Evolutionary conservation across 2,113 vertebrate genomes (phyloP).

Genomic region (Myiopsitta monachus): DNA sequence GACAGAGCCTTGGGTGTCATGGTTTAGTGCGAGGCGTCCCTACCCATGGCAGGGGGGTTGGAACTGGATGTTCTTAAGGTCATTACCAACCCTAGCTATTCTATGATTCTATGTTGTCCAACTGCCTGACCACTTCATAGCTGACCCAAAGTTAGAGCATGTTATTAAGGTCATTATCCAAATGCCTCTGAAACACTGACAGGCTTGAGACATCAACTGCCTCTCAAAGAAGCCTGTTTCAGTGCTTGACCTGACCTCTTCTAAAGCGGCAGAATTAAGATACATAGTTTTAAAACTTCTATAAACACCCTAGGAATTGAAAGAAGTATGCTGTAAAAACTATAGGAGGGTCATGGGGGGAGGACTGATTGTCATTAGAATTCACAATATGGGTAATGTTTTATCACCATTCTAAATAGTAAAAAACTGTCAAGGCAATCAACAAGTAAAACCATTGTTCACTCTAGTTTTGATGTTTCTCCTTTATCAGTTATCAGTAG

Average conservation of each 20-base stretch:
- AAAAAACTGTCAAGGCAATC: not conserved
- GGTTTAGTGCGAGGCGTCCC: too few relatives aligned
- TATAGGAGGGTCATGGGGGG: fast-evolving
- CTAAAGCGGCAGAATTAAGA: not conserved
- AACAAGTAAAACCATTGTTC: not conserved
- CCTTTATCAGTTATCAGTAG: not conserved
- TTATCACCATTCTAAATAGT: not conserved
- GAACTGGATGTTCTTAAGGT: too few relatives aligned
- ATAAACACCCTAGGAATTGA: not conserved
- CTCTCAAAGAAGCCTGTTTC: not conserved
- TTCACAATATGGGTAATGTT: not conserved
- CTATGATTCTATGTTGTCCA: not conserved
- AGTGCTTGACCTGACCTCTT: not conserved
- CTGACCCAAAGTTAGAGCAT: not conserved
- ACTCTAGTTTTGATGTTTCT: not conserved
- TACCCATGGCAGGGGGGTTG: too few relatives aligned
- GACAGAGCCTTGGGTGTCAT: too few relatives aligned
- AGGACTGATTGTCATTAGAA: not conserved
- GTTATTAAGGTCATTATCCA: not conserved
- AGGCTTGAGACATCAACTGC: fast-evolving
- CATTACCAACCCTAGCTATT: too few relatives aligned
- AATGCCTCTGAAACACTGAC: not conserved
- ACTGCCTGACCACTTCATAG: not conserved
- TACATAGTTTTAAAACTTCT: not conserved
- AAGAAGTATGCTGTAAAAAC: not conserved